Percentiles rank a stretch among this genome's conserved stretches.
Conservation (phyloP, 2,797 vertebrate species). For the Gila robusta region DNA sequence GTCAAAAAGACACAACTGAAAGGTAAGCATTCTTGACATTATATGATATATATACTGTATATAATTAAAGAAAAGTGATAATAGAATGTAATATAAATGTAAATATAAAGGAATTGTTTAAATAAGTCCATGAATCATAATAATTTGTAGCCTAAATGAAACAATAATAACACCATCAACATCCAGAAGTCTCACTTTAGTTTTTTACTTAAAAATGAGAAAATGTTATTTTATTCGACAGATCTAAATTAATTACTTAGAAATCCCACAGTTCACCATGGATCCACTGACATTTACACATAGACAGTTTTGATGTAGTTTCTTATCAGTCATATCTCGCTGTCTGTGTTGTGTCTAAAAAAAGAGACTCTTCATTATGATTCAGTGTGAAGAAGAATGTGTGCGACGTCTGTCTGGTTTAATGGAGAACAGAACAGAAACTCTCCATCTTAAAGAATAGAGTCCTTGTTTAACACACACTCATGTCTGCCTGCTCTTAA, state of each 20-base stretch:
- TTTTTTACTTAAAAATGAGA: background rate
- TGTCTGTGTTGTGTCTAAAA: constrained; percentile 7
- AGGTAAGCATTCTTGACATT: background rate
- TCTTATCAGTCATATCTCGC: background rate
- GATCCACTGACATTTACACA: background rate
- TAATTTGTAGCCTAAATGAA: background rate
- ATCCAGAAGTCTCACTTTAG: background rate
- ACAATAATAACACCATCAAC: background rate
- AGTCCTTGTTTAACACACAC: constrained; percentile 20
- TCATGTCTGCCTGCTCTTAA: background rate
- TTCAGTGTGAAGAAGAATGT: background rate
- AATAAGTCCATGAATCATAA: background rate
- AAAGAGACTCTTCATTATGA: background rate
- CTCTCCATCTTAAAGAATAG: background rate
- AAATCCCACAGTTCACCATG: background rate
- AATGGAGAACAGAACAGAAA: background rate
- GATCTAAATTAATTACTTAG: background rate
- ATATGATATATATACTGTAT: no score
- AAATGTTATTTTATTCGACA: background rate
- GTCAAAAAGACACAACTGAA: background rate
- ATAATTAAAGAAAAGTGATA: background rate
- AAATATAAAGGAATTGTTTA: background rate
- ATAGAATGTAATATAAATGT: background rate
- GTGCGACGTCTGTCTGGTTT: background rate
- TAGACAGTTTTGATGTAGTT: background rate